These are phyloP conservation scores for Acanthisitta chloris DNA, from an alignment of 2,113 vertebrate genomes.

Conservation along the genomic window DNA sequence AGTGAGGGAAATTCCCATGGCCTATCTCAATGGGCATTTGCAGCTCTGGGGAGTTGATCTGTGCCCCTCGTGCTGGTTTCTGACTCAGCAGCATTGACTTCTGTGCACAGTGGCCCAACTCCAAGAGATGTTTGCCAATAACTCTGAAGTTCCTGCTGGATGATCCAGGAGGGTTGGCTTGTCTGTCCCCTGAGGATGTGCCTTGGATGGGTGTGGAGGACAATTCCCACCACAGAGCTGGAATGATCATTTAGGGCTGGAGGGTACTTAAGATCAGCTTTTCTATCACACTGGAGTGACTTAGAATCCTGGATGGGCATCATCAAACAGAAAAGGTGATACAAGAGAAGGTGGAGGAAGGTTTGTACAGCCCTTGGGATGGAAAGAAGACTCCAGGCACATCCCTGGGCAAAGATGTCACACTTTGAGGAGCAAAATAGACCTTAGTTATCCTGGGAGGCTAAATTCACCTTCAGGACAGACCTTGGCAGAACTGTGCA, in stretches of 20 bases:
- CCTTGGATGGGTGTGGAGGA: not conserved
- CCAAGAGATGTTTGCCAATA: not conserved
- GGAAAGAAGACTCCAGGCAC: not conserved
- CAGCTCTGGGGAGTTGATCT: not conserved
- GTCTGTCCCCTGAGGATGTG: not conserved
- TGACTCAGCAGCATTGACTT: fast-evolving
- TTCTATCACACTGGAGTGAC: not conserved
- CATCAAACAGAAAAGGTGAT: not conserved
- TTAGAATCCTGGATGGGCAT: not conserved
- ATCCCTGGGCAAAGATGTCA: not conserved
- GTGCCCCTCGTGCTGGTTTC: not conserved
- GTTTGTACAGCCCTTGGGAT: not conserved
- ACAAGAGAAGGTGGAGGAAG: not conserved
- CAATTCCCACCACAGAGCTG: fast-evolving
- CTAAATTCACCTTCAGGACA: not conserved
- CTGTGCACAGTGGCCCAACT: not conserved
- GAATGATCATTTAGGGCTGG: not conserved
- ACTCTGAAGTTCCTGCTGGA: not conserved
- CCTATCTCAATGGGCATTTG: fast-evolving
- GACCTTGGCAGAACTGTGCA: not conserved
- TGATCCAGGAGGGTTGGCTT: not conserved
- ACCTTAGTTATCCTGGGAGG: not conserved
- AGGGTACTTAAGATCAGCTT: not conserved
- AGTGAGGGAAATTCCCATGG: not conserved
- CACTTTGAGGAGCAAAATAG: not conserved